Base-by-base conservation (phyloP, 1,140 invertebrate species). In the Orussus abietinus region DNA sequence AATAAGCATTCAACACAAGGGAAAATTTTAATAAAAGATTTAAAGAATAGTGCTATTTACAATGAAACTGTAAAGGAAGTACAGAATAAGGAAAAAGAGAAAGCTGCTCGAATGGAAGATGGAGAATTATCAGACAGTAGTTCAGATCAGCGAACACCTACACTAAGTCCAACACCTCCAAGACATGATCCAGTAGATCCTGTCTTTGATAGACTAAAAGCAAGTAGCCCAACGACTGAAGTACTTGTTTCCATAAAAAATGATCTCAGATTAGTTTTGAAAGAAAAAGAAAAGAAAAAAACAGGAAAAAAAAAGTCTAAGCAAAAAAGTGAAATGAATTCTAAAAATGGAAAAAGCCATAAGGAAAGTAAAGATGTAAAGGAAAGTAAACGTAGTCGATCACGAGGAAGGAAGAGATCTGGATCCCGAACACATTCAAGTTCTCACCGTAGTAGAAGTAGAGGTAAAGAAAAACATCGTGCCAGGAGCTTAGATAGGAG, bases 1-100 rank as follows among this genome's bases (percentile, higher is more conserved):
- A 11, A 56, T 33, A 75, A 70, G 47, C 56, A 57, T 21, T 10
- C 49, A 34, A 42, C 41, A 14, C 55, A 56, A 39, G 68, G 63
- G 12, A 75, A 75, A 60, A 77, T 77, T 55, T 67, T 78, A 47
- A 82, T 83, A 49, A 82, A 83, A 55, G 80, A 82, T 59, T 69
- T 84, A 12, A 83, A 82, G 52, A 79, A 81, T 34, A 83, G 81
- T 68, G 55, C 73, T 25, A 78, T 84, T 13, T 84, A 79, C 64
- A 80, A 80, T 54, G 78, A 80, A 46, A 79, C 79, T 13, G 77
- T 83, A 1, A 80, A 80, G 55, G 75, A 80, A 57, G 78, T 79
- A 25, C 81, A 84, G 61, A 79, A 80, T 49, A 77, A 81, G 53
- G 76, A 78, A 33, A 77, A 77, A 44, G 76, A 75, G 45, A 82